These are phyloP conservation scores for Thinocorus orbignyianus DNA, from an alignment of 2,113 vertebrate genomes.

Conservation along the genomic window DNA sequence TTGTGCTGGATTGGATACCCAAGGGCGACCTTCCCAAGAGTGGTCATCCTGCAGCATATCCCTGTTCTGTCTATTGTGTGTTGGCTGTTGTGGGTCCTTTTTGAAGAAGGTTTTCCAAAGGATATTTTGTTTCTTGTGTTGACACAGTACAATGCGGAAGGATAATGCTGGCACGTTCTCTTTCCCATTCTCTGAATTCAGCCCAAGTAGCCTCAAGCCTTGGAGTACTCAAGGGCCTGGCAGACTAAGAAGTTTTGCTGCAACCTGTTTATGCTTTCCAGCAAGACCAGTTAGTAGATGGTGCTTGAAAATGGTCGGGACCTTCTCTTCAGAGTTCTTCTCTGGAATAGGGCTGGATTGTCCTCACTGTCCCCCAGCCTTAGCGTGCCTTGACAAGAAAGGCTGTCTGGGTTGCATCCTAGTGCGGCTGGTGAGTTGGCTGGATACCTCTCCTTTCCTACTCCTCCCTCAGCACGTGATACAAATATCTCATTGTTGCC, in stretches of 20 bases:
- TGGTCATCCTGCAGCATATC: not conserved
- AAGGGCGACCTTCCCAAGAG: no score
- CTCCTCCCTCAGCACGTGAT: conserved; percentile 25
- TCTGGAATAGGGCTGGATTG: not conserved
- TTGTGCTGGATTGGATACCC: not conserved
- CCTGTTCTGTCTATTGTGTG: not conserved
- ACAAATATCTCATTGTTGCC: conserved; percentile 27
- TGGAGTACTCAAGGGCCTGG: not conserved
- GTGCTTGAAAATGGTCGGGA: not conserved
- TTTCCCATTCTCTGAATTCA: not conserved
- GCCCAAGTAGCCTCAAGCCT: not conserved
- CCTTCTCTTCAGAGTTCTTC: not conserved
- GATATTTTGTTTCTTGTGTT: not conserved
- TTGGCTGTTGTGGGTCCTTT: not conserved
- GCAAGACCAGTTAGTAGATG: not conserved
- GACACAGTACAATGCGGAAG: not conserved
- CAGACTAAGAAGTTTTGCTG: not conserved
- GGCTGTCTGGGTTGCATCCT: not conserved
- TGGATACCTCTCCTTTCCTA: not conserved
- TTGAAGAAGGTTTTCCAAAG: not conserved
- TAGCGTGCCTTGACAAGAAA: not conserved
- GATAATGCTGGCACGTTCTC: not conserved
- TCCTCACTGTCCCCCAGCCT: not conserved
- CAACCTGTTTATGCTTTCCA: not conserved
- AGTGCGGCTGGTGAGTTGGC: not conserved